Evolutionary conservation across 2,888 invertebrate genomes (phyloP).

Genomic region (Neoitamus cyanurus): DNA sequence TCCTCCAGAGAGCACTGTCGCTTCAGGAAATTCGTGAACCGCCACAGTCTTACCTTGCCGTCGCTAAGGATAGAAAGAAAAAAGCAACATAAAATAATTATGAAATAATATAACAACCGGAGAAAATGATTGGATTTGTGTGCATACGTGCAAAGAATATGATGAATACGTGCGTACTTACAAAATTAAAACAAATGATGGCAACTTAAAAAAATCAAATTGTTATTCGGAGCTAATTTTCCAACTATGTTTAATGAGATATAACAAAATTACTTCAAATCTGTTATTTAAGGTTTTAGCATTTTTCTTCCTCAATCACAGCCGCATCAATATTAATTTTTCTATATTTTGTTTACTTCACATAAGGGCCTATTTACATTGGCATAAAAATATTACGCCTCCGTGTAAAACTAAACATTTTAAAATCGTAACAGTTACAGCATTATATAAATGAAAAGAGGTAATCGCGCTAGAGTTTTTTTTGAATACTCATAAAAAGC

Average conservation of each 20-base stretch:
- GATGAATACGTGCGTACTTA: neutral
- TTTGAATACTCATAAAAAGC: neutral
- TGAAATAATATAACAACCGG: neutral
- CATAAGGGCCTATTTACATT: too few relatives aligned
- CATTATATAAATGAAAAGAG: neutral
- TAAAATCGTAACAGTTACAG: too few relatives aligned
- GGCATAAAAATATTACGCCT: neutral
- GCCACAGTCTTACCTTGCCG: conserved; percentile 59
- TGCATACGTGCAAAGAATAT: neutral
- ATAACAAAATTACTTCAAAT: neutral
- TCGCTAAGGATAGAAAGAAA: conserved; percentile 54
- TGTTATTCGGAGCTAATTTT: neutral
- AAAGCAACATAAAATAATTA: conserved; percentile 41
- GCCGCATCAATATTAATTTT: too few relatives aligned
- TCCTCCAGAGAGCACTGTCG: conserved; percentile 57
- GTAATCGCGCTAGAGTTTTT: neutral
- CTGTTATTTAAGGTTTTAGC: neutral
- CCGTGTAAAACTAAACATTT: neutral
- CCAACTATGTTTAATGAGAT: neutral
- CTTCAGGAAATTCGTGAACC: conserved; percentile 57
- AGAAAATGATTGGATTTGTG: neutral
- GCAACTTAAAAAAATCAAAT: neutral
- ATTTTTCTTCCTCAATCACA: neutral
- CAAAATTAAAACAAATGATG: neutral
- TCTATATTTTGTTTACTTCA: too few relatives aligned